Conservation (phyloP, 2,113 vertebrate genomes). For the Nesoenas mayeri region DNA sequence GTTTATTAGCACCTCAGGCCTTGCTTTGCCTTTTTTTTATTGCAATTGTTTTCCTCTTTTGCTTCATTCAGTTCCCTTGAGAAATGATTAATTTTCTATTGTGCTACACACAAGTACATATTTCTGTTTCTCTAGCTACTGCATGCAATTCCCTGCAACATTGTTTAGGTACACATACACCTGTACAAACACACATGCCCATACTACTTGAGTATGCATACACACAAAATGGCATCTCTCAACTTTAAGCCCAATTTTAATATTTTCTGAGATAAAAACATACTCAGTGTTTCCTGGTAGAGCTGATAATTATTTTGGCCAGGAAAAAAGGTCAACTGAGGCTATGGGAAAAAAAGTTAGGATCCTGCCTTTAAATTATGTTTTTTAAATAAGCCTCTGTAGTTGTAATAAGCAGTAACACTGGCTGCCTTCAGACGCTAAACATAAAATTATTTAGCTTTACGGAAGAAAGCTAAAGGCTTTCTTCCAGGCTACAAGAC, state of each 20-base stretch:
- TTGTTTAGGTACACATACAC: background rate
- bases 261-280: background rate
- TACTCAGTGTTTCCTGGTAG: background rate
- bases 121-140: background rate
- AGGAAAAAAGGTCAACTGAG: background rate
- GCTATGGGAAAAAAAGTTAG: background rate
- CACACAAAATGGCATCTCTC: accelerated
- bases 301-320: background rate
- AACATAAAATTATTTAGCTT: background rate
- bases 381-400: background rate
- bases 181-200: accelerated
- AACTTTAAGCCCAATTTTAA: background rate
- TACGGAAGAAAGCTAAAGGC: background rate
- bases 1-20: slow-evolving; percentile 7
- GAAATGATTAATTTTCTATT: background rate
- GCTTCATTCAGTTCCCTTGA: background rate
- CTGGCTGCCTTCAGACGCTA: background rate
- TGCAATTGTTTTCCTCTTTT: slow-evolving; percentile 8
- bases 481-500: no score
- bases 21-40: background rate
- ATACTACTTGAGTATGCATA: accelerated
- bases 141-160: accelerated
- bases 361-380: background rate
- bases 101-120: background rate
- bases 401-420: background rate